phyloP scores from a whole-genome alignment of 2,113 vertebrate genomes.

The Hippocampus guttulatus region DNA sequence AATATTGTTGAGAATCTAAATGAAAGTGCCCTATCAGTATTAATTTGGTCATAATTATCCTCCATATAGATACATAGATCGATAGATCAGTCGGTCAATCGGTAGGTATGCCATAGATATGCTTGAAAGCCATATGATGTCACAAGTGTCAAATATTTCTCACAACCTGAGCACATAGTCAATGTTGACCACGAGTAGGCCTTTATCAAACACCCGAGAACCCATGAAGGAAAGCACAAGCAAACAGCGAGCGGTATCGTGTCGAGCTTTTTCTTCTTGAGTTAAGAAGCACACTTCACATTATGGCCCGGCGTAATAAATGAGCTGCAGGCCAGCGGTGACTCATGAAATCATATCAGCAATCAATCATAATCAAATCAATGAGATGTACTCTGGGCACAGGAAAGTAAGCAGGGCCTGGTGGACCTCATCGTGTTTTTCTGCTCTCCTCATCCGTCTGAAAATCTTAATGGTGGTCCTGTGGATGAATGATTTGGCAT shows the following conservation, averaged over 20 bases:
- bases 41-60: too few relatives aligned
- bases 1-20: too few relatives aligned
- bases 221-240: constrained; percentile 2
- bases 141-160: not conserved
- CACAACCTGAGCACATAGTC: not conserved
- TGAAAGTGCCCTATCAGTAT: too few relatives aligned
- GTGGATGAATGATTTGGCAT: not conserved
- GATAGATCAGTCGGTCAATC: too few relatives aligned
- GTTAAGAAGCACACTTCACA: constrained; percentile 18
- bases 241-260: constrained; percentile 18
- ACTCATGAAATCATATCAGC: constrained; percentile 64
- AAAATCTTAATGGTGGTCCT: not conserved
- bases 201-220: constrained; percentile 11
- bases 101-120: not conserved
- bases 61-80: too few relatives aligned
- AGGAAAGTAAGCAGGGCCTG: constrained; percentile 13
- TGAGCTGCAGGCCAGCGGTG: constrained; percentile 57
- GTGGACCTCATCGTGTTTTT: constrained; percentile 26
- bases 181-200: not conserved
- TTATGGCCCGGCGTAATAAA: constrained; percentile 61
- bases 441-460: constrained; percentile 8
- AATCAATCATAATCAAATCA: constrained; percentile 65
- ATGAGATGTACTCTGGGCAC: constrained; percentile 56
- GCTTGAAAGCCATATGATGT: not conserved
- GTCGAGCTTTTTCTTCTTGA: constrained; percentile 20